Evolutionary conservation across 2,113 vertebrate species (phyloP).

Genomic region (Crotalus tigris): DNA sequence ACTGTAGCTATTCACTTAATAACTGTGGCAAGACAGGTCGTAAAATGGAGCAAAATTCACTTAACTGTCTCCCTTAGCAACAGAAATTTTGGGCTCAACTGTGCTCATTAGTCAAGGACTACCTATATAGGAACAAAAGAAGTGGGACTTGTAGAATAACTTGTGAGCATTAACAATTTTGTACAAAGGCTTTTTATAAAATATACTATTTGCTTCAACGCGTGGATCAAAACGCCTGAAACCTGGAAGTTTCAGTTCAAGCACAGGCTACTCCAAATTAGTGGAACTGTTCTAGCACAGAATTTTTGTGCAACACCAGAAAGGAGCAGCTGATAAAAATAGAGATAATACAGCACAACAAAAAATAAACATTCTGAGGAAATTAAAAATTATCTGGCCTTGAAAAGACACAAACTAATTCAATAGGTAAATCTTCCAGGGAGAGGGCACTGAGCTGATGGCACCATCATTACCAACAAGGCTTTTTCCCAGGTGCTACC

Average conservation of each 20-base stretch:
- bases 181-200: neutral
- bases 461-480: neutral
- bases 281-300: neutral
- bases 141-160: neutral
- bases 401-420: neutral
- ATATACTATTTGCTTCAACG: neutral
- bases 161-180: neutral
- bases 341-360: neutral
- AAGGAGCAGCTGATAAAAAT: neutral
- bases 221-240: neutral
- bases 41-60: neutral
- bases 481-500: neutral
- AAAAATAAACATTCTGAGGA: neutral
- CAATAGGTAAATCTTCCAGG: neutral
- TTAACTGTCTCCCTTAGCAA: neutral
- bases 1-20: neutral
- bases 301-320: neutral
- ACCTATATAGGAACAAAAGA: neutral
- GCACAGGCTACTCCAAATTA: neutral
- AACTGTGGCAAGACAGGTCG: neutral
- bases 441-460: neutral
- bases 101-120: neutral
- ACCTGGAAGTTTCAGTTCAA: neutral
- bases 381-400: neutral
- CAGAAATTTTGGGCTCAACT: neutral